Percentiles rank a stretch among this genome's conserved stretches.
Evolutionary conservation across 2,888 invertebrate species (phyloP).

Genomic region (Barypeithes pellucidus): DNA sequence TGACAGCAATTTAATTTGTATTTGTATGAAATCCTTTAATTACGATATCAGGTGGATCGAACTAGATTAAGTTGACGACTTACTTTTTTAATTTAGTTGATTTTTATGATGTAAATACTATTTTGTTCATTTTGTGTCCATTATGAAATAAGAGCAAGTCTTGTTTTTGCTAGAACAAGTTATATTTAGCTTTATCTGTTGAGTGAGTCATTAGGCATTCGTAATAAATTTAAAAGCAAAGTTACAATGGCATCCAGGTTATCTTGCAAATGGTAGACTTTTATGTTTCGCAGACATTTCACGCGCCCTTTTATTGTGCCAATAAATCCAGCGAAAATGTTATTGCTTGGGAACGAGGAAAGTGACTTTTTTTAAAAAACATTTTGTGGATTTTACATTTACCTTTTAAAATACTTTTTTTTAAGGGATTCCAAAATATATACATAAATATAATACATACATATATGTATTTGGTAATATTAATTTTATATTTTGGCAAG

Average conservation of each 20-base stretch:
- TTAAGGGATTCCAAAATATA: too few species aligned
- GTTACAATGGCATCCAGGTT: constrained; percentile 1
- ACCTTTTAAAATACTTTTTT: not conserved
- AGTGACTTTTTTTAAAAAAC: not conserved
- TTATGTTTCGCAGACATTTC: constrained; percentile 2
- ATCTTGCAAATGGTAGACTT: constrained; percentile 18
- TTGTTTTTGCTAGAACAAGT: too few species aligned
- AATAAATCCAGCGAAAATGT: constrained; percentile 12
- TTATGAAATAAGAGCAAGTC: too few species aligned
- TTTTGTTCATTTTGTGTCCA: too few species aligned
- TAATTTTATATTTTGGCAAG: not conserved
- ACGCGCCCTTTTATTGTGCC: constrained; percentile 11
- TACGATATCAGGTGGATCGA: too few species aligned
- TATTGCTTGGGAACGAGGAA: not conserved
- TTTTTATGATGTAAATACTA: too few species aligned
- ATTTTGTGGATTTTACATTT: not conserved
- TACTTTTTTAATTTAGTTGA: too few species aligned
- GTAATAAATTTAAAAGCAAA: constrained; percentile 3
- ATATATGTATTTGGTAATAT: not conserved
- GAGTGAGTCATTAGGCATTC: not conserved
- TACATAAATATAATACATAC: too few species aligned
- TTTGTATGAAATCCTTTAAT: too few species aligned
- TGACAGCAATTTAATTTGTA: too few species aligned
- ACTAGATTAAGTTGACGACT: too few species aligned
- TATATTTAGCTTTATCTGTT: not conserved